Conservation (phyloP, 30 jellyfish, hydroid and myxozoan species). For the Sanderia malayensis region DNA sequence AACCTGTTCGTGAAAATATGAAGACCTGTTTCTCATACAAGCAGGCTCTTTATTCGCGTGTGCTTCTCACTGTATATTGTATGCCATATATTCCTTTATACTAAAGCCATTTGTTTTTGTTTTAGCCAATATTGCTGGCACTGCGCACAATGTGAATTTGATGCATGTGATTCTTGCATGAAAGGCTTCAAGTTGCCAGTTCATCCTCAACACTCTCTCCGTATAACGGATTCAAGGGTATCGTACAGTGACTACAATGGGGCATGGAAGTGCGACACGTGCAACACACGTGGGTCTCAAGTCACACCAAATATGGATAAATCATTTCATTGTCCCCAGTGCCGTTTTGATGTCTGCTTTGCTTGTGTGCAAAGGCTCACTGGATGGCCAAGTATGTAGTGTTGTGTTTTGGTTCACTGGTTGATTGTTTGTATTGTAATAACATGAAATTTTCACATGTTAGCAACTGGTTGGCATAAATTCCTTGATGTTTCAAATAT, state of each 20-base stretch:
- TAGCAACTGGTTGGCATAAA: too few species aligned
- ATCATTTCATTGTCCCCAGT: slow-evolving; percentile 60
- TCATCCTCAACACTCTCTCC: slow-evolving; percentile 75
- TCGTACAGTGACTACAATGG: slow-evolving; percentile 73
- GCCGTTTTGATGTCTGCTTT: slow-evolving; percentile 66
- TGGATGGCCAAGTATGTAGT: slow-evolving; percentile 56
- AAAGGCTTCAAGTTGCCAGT: slow-evolving; percentile 44
- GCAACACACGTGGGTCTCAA: slow-evolving; percentile 53
- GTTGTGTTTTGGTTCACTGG: too few species aligned
- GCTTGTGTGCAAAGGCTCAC: slow-evolving; percentile 50
- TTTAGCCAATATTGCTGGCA: slow-evolving; percentile 69
- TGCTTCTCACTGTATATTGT: too few species aligned
- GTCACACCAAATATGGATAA: slow-evolving; percentile 34
- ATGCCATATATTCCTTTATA: too few species aligned
- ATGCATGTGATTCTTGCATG: slow-evolving; percentile 72
- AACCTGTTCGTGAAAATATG: too few species aligned
- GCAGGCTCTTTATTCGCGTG: too few species aligned
- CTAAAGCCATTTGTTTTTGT: neutral
- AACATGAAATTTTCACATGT: too few species aligned
- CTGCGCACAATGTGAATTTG: slow-evolving; percentile 75
- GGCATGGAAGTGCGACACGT: slow-evolving; percentile 68
- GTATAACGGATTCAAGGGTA: slow-evolving; percentile 53
- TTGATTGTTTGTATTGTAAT: too few species aligned
- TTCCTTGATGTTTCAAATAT: too few species aligned
- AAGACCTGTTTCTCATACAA: too few species aligned